A percentile compares a stretch with the other conserved stretches of the same genome.
Conservation (phyloP, 2,888 invertebrate species). For the Plebejus melissa region DNA sequence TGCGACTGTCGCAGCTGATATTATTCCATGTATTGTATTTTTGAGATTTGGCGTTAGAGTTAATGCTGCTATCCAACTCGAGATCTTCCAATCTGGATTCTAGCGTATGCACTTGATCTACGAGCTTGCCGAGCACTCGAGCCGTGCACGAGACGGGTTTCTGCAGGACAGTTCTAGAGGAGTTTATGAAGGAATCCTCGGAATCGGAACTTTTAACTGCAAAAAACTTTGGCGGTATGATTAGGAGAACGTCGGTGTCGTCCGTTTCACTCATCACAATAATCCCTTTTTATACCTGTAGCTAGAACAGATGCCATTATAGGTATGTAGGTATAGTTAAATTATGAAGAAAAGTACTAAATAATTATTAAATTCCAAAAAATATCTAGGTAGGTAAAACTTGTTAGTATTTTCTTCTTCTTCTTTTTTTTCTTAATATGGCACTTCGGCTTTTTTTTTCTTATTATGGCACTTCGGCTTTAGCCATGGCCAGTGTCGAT, state of each 20-base stretch:
- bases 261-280: slow-evolving; percentile 80
- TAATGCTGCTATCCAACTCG: slow-evolving; percentile 54
- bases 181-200: slow-evolving; percentile 67
- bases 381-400: neutral
- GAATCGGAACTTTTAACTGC: slow-evolving; percentile 80
- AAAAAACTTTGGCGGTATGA: slow-evolving; percentile 89
- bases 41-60: slow-evolving; percentile 48
- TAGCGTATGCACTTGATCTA: slow-evolving; percentile 81
- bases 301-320: slow-evolving; percentile 53
- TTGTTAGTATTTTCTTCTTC: neutral
- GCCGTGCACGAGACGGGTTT: slow-evolving; percentile 70
- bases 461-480: too few relatives aligned
- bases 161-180: slow-evolving; percentile 69
- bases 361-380: neutral
- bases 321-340: slow-evolving; percentile 36
- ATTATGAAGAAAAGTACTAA: neutral
- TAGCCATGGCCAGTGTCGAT: too few relatives aligned
- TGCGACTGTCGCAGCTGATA: slow-evolving; percentile 56
- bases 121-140: slow-evolving; percentile 74
- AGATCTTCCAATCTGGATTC: slow-evolving; percentile 73
- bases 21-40: slow-evolving; percentile 52
- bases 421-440: too few relatives aligned
- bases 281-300: slow-evolving; percentile 36
- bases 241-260: slow-evolving; percentile 89
- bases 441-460: too few relatives aligned